Evolutionary conservation across 2,113 vertebrate species (phyloP).

Genomic region (Glaucidium brasilianum): DNA sequence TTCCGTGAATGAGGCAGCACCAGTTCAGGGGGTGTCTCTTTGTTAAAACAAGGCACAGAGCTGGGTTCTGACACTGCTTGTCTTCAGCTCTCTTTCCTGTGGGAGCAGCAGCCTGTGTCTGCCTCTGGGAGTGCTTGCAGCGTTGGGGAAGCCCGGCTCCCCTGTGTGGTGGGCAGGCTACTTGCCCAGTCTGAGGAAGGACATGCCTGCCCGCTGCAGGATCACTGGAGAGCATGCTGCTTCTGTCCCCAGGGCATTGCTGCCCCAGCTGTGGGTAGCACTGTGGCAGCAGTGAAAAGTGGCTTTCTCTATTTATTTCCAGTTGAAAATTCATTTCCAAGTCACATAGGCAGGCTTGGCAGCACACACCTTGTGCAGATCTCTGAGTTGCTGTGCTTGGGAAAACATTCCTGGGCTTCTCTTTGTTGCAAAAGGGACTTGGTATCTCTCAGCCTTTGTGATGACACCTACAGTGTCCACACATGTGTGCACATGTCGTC

Average conservation of each 20-base stretch:
- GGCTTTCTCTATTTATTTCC: background rate
- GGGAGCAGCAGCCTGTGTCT: background rate
- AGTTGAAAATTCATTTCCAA: background rate
- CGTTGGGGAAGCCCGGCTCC: rapidly evolving
- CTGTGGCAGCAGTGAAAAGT: background rate
- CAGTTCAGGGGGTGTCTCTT: too few relatives aligned
- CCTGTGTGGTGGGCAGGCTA: background rate
- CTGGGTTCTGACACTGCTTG: background rate
- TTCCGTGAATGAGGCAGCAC: background rate
- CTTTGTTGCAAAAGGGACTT: background rate
- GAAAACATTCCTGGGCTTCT: background rate
- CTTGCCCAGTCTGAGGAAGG: rapidly evolving
- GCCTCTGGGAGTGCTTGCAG: background rate
- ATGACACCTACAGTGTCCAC: background rate
- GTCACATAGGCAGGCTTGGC: rapidly evolving
- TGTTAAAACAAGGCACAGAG: background rate
- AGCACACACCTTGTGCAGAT: background rate
- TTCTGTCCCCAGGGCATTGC: background rate
- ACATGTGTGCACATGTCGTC: rapidly evolving
- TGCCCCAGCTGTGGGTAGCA: background rate
- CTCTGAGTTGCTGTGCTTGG: background rate
- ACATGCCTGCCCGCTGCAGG: background rate
- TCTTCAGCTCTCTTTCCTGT: background rate
- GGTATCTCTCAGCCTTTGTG: background rate
- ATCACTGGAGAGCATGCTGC: background rate